Percentiles rank a stretch among this genome's conserved stretches.
Evolutionary conservation across 2,797 vertebrate species (phyloP).

Genomic region (Manis javanica): DNA sequence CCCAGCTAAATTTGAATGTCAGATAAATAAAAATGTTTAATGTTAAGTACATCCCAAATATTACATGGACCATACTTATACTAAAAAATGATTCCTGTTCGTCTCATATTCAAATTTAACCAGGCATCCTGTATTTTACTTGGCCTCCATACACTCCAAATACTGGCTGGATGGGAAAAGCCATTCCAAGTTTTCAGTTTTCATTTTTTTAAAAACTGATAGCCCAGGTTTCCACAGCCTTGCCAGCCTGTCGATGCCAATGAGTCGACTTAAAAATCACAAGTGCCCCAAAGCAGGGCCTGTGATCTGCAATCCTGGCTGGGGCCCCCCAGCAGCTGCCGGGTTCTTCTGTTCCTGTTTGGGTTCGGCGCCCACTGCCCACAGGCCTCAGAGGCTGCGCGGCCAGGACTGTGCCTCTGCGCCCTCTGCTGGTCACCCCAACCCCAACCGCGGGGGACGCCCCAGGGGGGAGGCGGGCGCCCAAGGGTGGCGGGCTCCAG

Average conservation of each 20-base stretch:
- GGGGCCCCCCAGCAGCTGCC: background rate
- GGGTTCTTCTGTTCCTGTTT: background rate
- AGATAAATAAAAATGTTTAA: background rate
- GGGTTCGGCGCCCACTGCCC: background rate
- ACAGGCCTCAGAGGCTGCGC: background rate
- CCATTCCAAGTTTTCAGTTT: background rate
- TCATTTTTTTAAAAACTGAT: slow-evolving; percentile 33
- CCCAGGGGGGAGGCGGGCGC: background rate
- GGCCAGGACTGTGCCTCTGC: background rate
- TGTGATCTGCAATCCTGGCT: fast-evolving
- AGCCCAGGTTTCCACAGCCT: background rate
- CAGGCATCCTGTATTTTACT: background rate
- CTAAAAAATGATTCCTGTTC: background rate
- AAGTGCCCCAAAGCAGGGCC: background rate
- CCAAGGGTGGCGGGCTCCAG: fast-evolving
- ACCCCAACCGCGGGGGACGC: fast-evolving
- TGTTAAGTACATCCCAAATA: background rate
- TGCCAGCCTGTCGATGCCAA: background rate
- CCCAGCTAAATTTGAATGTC: background rate
- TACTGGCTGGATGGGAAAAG: background rate
- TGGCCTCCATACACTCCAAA: background rate
- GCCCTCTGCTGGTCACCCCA: slow-evolving; percentile 66
- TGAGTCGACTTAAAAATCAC: background rate
- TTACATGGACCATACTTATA: background rate
- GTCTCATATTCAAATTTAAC: background rate